Conservation (phyloP, 2,888 invertebrate genomes). For the Neoaliturus tenellus region DNA sequence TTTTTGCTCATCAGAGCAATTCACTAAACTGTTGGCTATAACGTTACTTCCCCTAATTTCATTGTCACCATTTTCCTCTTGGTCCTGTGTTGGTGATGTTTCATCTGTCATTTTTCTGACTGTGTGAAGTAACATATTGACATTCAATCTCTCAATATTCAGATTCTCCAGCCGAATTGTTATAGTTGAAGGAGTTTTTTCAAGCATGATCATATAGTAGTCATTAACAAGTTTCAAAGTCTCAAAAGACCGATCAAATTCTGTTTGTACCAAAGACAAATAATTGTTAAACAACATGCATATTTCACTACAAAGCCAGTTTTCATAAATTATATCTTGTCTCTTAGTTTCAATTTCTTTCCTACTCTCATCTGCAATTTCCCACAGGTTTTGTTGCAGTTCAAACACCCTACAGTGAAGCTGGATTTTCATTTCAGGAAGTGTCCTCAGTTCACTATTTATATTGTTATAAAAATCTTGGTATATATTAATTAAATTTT, state of each 20-base stretch:
- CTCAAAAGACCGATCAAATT: slow-evolving; percentile 76
- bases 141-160: neutral
- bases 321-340: slow-evolving; percentile 74
- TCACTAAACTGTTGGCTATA: neutral
- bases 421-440: slow-evolving; percentile 78
- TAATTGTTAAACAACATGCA: slow-evolving; percentile 76
- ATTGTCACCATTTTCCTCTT: neutral
- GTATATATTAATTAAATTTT: slow-evolving; percentile 76
- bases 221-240: slow-evolving; percentile 72
- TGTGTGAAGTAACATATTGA: neutral
- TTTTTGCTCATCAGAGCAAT: neutral
- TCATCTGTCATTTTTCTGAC: neutral
- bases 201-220: slow-evolving; percentile 71
- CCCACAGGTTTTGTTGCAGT: slow-evolving; percentile 74
- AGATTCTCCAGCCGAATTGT: neutral
- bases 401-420: slow-evolving; percentile 77
- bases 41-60: neutral
- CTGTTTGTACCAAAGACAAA: slow-evolving; percentile 77
- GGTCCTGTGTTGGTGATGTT: neutral
- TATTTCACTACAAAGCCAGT: slow-evolving; percentile 77
- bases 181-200: slow-evolving; percentile 46
- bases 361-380: slow-evolving; percentile 77
- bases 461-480: slow-evolving; percentile 77
- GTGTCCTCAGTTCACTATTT: slow-evolving; percentile 74
- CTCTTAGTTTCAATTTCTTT: slow-evolving; percentile 74